Evolutionary conservation across 2,888 invertebrate genomes (phyloP).

Genomic region (Xestoiulus laeticollis): DNA sequence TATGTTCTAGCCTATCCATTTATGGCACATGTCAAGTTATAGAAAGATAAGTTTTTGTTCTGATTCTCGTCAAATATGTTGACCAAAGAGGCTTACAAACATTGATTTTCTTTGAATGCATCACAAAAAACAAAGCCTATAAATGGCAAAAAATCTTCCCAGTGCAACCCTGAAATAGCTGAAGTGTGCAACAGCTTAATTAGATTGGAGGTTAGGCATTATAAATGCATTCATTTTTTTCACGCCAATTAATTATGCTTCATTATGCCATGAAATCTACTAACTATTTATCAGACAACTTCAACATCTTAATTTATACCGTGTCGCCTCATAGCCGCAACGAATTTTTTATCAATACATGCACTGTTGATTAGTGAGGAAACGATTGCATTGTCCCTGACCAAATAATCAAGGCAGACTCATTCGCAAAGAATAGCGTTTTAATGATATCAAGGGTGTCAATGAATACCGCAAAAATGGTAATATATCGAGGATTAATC

Average conservation of each 20-base stretch:
- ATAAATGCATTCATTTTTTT: not conserved
- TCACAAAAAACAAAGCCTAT: not conserved
- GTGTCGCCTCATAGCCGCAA: not conserved
- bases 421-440: not conserved
- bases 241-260: not conserved
- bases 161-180: not conserved
- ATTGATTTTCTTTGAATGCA: not conserved
- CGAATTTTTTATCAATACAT: not conserved
- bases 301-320: not conserved
- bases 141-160: not conserved
- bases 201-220: not conserved
- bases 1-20: no score
- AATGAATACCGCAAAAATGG: not conserved
- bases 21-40: no score
- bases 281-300: not conserved
- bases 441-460: not conserved
- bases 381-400: slow-evolving; percentile 9
- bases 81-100: not conserved
- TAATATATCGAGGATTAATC: not conserved
- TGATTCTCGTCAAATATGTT: not conserved
- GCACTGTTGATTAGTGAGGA: not conserved
- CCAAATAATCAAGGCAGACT: slow-evolving; percentile 4
- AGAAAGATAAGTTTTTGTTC: not conserved
- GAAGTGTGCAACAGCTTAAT: not conserved
- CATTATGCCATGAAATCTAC: not conserved